A percentile compares a stretch with the other conserved stretches of the same genome.
Evolutionary conservation across 2,797 vertebrate species (phyloP).

Genomic region (Cynopterus sphinx): DNA sequence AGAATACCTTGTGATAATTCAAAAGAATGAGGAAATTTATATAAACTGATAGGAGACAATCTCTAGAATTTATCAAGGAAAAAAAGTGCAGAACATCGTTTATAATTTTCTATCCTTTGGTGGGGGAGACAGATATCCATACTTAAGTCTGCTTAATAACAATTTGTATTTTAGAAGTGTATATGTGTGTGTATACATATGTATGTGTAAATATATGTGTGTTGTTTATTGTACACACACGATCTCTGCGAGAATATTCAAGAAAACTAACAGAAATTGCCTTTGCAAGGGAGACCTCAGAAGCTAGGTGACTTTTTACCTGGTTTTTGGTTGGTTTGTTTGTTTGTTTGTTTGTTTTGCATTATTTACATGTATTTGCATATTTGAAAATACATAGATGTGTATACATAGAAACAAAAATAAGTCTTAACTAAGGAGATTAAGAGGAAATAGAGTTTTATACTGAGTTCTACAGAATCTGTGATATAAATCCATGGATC

Average conservation of each 20-base stretch:
- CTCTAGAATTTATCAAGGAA: neutral
- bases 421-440: neutral
- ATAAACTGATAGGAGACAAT: neutral
- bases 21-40: neutral
- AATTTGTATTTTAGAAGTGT: neutral
- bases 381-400: slow-evolving; percentile 33
- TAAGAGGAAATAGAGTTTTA: slow-evolving; percentile 16
- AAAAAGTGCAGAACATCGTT: neutral
- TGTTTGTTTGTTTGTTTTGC: neutral
- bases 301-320: neutral
- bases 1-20: neutral
- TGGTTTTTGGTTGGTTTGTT: neutral
- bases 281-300: neutral
- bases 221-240: neutral
- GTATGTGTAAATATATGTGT: neutral
- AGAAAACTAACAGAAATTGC: neutral
- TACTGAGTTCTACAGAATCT: slow-evolving; percentile 48
- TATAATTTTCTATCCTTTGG: neutral
- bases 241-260: neutral
- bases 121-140: neutral
- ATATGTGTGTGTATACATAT: neutral
- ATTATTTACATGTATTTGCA: slow-evolving; percentile 18
- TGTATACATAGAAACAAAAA: neutral
- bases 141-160: neutral
- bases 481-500: slow-evolving; percentile 34